Conservation (phyloP, 2,888 invertebrate genomes). For the Patella ulyssiponensis region DNA sequence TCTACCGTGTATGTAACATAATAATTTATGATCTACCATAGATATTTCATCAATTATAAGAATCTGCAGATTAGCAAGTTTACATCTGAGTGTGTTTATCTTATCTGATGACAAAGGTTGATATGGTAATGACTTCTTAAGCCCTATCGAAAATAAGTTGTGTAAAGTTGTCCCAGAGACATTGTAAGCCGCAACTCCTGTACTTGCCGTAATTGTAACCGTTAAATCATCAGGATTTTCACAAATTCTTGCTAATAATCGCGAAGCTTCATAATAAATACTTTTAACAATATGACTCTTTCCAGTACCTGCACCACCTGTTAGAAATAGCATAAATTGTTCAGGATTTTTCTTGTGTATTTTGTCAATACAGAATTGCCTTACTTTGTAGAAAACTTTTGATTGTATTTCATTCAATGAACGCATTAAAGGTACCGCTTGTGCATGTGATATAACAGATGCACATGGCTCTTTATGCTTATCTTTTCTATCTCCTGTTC, state of each 20-base stretch:
- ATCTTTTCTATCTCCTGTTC: too few species aligned
- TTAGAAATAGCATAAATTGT: conserved; percentile 22
- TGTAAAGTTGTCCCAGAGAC: not conserved
- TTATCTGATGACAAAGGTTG: conserved; percentile 7
- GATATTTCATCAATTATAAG: conserved; percentile 30
- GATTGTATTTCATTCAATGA: conserved; percentile 24
- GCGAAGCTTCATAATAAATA: conserved; percentile 21
- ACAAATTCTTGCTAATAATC: not conserved
- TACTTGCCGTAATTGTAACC: conserved; percentile 9
- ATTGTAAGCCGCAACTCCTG: not conserved
- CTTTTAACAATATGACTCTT: conserved; percentile 20
- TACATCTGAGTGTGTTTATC: conserved; percentile 18
- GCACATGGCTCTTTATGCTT: not conserved
- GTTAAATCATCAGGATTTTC: conserved; percentile 17
- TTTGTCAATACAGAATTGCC: conserved; percentile 23
- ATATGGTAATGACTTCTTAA: conserved; percentile 16
- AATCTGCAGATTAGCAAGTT: conserved; percentile 15
- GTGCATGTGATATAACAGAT: not conserved
- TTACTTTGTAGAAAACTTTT: conserved; percentile 23
- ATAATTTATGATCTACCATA: conserved; percentile 14
- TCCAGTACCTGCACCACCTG: not conserved
- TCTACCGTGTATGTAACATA: conserved; percentile 22
- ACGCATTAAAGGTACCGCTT: not conserved
- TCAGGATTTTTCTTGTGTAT: not conserved
- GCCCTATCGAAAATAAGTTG: not conserved